Conservation (phyloP, 2,797 vertebrate species). For the Cyclura pinguis region DNA sequence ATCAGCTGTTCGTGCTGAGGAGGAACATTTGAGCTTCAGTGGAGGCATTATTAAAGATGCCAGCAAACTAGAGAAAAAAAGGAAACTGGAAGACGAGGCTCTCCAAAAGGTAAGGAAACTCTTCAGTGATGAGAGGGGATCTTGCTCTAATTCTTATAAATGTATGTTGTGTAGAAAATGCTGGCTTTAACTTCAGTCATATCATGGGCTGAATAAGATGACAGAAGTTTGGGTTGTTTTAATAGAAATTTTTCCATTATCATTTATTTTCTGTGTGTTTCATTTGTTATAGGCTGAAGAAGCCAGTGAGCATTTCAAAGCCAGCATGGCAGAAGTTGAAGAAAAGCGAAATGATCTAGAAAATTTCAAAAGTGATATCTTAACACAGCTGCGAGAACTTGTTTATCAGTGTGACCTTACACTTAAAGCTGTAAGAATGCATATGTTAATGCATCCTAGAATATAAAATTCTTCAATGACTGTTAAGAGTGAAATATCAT, state of each 20-base stretch:
- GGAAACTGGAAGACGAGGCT: conserved; percentile 93
- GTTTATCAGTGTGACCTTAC: conserved; percentile 98
- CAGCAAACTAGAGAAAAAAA: conserved; percentile 92
- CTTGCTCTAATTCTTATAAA: background rate
- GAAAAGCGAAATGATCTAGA: conserved; percentile 89
- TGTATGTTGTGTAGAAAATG: conserved; percentile 18
- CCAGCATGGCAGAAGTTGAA: conserved; percentile 88
- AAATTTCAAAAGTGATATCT: conserved; percentile 90
- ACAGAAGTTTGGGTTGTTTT: background rate
- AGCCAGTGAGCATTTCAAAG: conserved; percentile 90
- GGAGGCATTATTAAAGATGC: conserved; percentile 80
- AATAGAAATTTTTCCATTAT: background rate
- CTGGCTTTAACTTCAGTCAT: background rate
- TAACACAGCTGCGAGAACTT: conserved; percentile 92
- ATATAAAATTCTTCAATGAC: background rate
- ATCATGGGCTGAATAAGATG: background rate
- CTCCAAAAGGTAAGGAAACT: conserved; percentile 88
- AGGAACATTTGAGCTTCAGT: conserved; percentile 85
- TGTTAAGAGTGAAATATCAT: background rate
- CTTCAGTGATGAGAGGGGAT: conserved; percentile 21
- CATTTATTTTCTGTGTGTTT: conserved; percentile 36
- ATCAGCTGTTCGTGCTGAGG: conserved; percentile 90
- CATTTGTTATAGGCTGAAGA: conserved; percentile 88
- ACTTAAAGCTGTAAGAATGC: conserved; percentile 91
- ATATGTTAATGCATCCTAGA: conserved; percentile 36